Evolutionary conservation across 2,797 vertebrate species (phyloP).

Genomic region (Hyperoplus lanceolatus): DNA sequence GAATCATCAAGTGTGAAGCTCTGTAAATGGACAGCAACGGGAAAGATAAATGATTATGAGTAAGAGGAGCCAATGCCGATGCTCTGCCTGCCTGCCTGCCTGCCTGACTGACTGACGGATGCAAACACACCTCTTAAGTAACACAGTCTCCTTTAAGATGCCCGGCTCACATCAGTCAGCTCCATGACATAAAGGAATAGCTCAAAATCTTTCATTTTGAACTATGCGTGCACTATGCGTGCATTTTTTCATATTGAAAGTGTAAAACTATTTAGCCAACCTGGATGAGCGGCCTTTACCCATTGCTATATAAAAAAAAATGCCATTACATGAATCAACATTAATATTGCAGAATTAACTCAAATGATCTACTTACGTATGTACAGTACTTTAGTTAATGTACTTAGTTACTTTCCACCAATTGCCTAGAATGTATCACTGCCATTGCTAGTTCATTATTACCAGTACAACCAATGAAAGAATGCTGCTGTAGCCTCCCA

Average conservation of each 20-base stretch:
- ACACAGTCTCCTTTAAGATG: slow-evolving; percentile 28
- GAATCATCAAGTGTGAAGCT: slow-evolving; percentile 55
- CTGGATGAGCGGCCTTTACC: no score
- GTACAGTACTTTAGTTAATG: no score
- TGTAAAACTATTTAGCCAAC: no score
- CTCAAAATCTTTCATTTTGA: no score
- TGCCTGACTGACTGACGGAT: slow-evolving; percentile 30
- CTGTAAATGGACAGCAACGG: slow-evolving; percentile 50
- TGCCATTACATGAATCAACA: no score
- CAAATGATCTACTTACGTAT: no score
- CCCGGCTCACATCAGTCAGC: slow-evolving; percentile 1
- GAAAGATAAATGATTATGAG: slow-evolving; percentile 51
- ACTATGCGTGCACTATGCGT: no score
- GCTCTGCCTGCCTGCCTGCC: slow-evolving; percentile 15
- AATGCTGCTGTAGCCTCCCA: background rate
- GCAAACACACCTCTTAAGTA: slow-evolving; percentile 36
- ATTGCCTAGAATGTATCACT: background rate
- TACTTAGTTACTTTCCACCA: background rate
- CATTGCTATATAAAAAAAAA: no score
- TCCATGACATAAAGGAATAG: background rate
- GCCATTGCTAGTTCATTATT: slow-evolving; percentile 7
- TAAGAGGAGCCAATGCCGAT: slow-evolving; percentile 21
- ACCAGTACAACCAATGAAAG: slow-evolving; percentile 1
- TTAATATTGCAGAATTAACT: no score
- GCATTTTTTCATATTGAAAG: no score